Conservation (phyloP, 2,888 invertebrate species). For the Anodontia alba region DNA sequence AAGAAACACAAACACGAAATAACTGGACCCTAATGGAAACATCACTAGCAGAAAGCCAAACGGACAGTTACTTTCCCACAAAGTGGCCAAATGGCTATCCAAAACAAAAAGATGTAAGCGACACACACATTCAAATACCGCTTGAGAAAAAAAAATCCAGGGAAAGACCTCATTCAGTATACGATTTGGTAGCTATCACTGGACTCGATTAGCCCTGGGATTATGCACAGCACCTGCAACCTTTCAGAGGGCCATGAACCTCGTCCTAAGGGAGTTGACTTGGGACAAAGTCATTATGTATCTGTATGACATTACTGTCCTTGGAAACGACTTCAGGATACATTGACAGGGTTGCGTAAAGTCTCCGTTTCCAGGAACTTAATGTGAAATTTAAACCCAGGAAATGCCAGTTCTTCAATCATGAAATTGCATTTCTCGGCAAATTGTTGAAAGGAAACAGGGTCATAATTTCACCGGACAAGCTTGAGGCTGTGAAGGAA, state of each 20-base stretch:
- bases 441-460: constrained; percentile 24
- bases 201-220: constrained; percentile 42
- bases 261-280: constrained; percentile 31
- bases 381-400: constrained; percentile 41
- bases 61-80: too few relatives aligned
- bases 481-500: constrained; percentile 3
- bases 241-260: constrained; percentile 39
- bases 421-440: constrained; percentile 46
- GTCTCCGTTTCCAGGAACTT: constrained; percentile 34
- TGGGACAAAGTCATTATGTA: constrained; percentile 36
- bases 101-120: too few relatives aligned
- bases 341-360: neutral
- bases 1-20: too few relatives aligned
- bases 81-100: too few relatives aligned
- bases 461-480: constrained; percentile 20
- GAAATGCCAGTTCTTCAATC: too few relatives aligned
- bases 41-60: too few relatives aligned
- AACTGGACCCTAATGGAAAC: too few relatives aligned
- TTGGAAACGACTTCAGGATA: neutral
- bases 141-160: constrained; percentile 17
- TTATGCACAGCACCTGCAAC: constrained; percentile 51
- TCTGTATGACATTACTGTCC: constrained; percentile 43
- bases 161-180: constrained; percentile 53
- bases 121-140: too few relatives aligned
- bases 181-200: constrained; percentile 44